Conservation (phyloP, 1,140 invertebrate genomes). For the Ganaspis sp. region DNA sequence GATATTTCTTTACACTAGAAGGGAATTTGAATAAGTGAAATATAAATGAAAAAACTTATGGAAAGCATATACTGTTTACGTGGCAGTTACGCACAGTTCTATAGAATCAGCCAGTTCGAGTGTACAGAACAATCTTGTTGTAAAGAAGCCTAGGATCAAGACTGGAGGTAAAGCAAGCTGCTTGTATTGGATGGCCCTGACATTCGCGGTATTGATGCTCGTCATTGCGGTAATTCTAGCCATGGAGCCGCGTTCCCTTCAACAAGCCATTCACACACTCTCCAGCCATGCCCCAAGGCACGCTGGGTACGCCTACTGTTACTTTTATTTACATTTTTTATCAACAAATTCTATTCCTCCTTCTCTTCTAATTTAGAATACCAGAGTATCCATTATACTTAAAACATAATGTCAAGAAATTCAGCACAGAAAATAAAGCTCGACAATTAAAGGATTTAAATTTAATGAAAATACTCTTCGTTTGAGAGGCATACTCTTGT, state of each 20-base stretch:
- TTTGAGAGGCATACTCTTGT: too few species aligned
- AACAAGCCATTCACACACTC: constrained; percentile 64
- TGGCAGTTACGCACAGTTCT: constrained; percentile 64
- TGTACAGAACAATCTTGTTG: constrained; percentile 62
- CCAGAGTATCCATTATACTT: too few species aligned
- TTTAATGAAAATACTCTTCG: too few species aligned
- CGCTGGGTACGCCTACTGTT: constrained; percentile 71
- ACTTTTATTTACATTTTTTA: constrained; percentile 55
- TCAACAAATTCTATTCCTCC: neutral
- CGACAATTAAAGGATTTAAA: too few species aligned
- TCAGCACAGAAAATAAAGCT: too few species aligned
- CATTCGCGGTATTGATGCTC: constrained; percentile 65
- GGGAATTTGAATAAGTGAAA: neutral
- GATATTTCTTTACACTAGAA: constrained; percentile 54
- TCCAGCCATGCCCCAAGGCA: constrained; percentile 71
- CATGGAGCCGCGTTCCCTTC: constrained; percentile 69
- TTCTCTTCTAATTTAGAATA: neutral
- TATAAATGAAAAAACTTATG: constrained; percentile 49
- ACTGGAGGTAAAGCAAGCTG: constrained; percentile 65
- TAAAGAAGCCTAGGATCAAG: constrained; percentile 64
- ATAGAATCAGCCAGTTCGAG: constrained; percentile 64
- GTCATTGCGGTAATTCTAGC: constrained; percentile 70
- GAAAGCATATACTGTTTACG: constrained; percentile 68
- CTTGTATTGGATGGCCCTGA: constrained; percentile 67
- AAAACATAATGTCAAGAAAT: too few species aligned